phyloP scores from a whole-genome alignment of 64 coral and sea anemone species.

The Acropora tenuis region DNA sequence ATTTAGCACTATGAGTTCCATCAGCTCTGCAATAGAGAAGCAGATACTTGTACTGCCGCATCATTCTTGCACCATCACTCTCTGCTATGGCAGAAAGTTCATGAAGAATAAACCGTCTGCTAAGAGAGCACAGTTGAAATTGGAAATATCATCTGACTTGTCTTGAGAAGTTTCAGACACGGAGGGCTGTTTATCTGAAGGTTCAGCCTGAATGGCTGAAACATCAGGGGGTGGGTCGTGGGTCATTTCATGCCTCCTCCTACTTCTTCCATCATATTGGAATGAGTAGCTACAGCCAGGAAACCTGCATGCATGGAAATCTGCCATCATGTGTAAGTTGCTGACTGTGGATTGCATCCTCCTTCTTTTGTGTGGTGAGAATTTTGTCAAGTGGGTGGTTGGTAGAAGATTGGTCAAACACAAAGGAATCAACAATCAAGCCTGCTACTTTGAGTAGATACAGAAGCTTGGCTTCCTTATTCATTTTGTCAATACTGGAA shows the following conservation, averaged over 20 bases:
- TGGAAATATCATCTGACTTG: slow-evolving; percentile 21
- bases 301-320: slow-evolving; percentile 79
- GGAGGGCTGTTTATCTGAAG: slow-evolving; percentile 7
- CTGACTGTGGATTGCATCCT: slow-evolving; percentile 59
- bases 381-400: slow-evolving; percentile 20
- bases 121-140: slow-evolving; percentile 62
- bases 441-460: slow-evolving; percentile 47
- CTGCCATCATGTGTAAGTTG: slow-evolving; percentile 64
- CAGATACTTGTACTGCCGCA: slow-evolving; percentile 61
- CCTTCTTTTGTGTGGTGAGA: slow-evolving; percentile 34
- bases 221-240: slow-evolving; percentile 71
- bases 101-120: slow-evolving; percentile 65
- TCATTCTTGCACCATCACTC: slow-evolving; percentile 57
- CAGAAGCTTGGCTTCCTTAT: slow-evolving; percentile 17
- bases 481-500: slow-evolving; percentile 15
- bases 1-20: slow-evolving; percentile 52
- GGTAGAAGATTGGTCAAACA: slow-evolving; percentile 16
- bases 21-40: slow-evolving; percentile 1
- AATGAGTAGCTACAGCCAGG: slow-evolving; percentile 57
- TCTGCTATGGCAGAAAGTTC: slow-evolving; percentile 59
- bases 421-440: slow-evolving; percentile 41
- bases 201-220: not conserved
- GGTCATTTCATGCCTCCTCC: slow-evolving; percentile 60
- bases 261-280: slow-evolving; percentile 68
- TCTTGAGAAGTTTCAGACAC: not conserved